Conservation (phyloP, 2,888 invertebrate genomes). For the Nezara viridula region DNA sequence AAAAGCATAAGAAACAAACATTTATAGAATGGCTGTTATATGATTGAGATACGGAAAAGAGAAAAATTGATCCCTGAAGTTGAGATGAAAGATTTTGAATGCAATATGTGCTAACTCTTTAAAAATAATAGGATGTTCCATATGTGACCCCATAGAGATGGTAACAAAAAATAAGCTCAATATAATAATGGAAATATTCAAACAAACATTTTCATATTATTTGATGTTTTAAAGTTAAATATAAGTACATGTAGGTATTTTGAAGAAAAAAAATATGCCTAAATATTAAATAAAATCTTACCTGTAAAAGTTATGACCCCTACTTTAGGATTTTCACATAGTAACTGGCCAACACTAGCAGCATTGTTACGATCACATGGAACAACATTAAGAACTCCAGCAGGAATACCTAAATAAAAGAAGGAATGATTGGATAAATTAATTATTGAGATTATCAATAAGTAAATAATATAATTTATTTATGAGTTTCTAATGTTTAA, state of each 20-base stretch:
- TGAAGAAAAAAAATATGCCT: not conserved
- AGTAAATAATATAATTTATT: not conserved
- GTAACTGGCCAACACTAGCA: conserved; percentile 82
- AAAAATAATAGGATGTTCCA: no score
- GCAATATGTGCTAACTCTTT: not conserved
- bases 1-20: not conserved
- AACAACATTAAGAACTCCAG: conserved; percentile 92
- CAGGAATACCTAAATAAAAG: conserved; percentile 75
- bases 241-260: not conserved
- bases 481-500: not conserved
- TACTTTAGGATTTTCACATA: conserved; percentile 88
- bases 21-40: not conserved
- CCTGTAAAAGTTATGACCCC: conserved; percentile 96
- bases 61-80: not conserved
- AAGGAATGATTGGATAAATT: not conserved
- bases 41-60: not conserved
- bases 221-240: not conserved
- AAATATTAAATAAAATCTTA: conserved; percentile 62
- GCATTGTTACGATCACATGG: conserved; percentile 84
- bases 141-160: not conserved
- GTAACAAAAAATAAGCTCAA: no score
- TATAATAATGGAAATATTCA: no score
- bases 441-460: not conserved
- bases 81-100: not conserved
- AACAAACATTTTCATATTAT: no score